Base-by-base conservation (phyloP, 2,797 vertebrate species). In the Falco rusticolus region DNA sequence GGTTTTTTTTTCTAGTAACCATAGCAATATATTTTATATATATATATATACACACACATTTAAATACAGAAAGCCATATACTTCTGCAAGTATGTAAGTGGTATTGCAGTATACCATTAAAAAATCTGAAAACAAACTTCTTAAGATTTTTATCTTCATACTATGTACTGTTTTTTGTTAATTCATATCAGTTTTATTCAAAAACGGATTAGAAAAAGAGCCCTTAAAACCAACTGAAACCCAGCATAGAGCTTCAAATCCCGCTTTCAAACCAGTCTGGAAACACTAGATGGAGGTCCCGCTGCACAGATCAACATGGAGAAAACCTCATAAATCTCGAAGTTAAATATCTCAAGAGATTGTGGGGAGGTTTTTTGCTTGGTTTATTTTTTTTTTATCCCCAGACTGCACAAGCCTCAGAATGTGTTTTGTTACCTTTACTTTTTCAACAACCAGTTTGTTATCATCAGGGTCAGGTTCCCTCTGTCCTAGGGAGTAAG, bases 371-470 rank as follows among this genome's bases (percentile, higher is more conserved):
- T 15, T 28, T 60, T 13, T 37, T 18, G 41, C 24, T 24, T 47
- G 6, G 2, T 9, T 64, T 19, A 7, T 98, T 97, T 3, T 16
- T 29, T 10, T 45, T 10, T 37, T 1, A 28, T 20, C 47, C 26
- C 25, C 8, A 22, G 6, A 11, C 3, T 34, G 19, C 29, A 45
- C 4, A 78, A 78, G 5, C 81, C 84, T 71, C 37, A 60, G 47
- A 64, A 50, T 8, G 13, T 39, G 31, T 70, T 75, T 72, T 71
- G 28, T 93, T 96, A 98, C 98, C 98, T 98, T 98, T 60, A 98
- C 94, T 97, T 98, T 94, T 94, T 98, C 98, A 60, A 98, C 97
- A 69, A 98, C 4, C 4, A 98, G 97, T 79, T 98, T 98, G 87
- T 94, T 96, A 51, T 98, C 98, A 79, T 98, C 93, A 21, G 98